A percentile compares a stretch with the other conserved stretches of the same genome.
phyloP scores from a whole-genome alignment of 1,140 invertebrate species.

The Meloidogyne floridensis region DNA sequence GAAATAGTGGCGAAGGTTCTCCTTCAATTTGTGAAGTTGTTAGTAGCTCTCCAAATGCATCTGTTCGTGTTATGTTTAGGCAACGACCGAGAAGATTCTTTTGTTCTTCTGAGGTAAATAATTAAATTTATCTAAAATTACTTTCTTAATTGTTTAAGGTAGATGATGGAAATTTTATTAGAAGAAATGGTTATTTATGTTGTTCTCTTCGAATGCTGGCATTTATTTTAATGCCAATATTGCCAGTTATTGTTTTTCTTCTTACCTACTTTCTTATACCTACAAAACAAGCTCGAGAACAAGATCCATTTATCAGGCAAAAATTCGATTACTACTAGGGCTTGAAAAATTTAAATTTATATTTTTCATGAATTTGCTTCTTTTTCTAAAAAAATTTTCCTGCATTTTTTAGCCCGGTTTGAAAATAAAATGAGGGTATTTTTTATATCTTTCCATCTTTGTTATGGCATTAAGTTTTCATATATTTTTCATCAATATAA shows the following conservation, averaged over 20 bases:
- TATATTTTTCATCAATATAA: too few relatives aligned
- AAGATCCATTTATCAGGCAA: slow-evolving; percentile 8
- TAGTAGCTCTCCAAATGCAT: not conserved
- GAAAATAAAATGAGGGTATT: too few relatives aligned
- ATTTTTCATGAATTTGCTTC: too few relatives aligned
- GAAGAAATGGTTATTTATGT: not conserved
- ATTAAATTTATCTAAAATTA: not conserved
- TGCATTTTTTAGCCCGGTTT: too few relatives aligned
- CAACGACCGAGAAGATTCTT: not conserved
- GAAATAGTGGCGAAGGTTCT: not conserved
- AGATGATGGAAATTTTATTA: not conserved
- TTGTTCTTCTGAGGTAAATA: not conserved
- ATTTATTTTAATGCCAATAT: slow-evolving; percentile 18
- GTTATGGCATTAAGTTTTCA: too few relatives aligned
- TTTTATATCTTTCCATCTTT: too few relatives aligned
- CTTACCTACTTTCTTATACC: slow-evolving; percentile 16
- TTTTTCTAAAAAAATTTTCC: too few relatives aligned
- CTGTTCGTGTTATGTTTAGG: not conserved
- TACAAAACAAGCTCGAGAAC: not conserved
- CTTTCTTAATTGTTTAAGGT: not conserved
- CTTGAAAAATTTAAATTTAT: not conserved
- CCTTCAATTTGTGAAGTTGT: not conserved
- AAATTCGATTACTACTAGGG: not conserved
- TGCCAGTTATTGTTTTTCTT: slow-evolving; percentile 19
- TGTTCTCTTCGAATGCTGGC: not conserved